phyloP scores from a whole-genome alignment of 1,140 invertebrate species.

The Zaprionus taronus region DNA sequence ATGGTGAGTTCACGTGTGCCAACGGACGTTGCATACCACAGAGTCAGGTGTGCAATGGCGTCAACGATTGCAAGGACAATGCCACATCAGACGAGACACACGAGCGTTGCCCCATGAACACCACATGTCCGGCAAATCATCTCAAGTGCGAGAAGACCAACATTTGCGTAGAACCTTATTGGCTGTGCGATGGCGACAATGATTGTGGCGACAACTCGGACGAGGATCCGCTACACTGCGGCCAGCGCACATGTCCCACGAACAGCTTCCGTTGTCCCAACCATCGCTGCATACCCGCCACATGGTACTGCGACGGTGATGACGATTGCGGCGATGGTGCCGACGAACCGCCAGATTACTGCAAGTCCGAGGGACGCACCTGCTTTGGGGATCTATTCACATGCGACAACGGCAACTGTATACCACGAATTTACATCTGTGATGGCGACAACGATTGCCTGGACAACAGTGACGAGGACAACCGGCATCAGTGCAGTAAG shows the following conservation, averaged over 20 bases:
- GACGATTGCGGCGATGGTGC: slow-evolving; percentile 94
- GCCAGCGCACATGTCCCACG: slow-evolving; percentile 93
- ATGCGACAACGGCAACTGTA: slow-evolving; percentile 98
- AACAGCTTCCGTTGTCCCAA: slow-evolving; percentile 96
- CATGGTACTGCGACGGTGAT: slow-evolving; percentile 95
- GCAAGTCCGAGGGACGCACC: slow-evolving; percentile 96
- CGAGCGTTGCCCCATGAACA: slow-evolving; percentile 93
- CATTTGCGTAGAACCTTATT: slow-evolving; percentile 97
- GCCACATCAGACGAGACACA: slow-evolving; percentile 95
- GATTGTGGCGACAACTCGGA: slow-evolving; percentile 98
- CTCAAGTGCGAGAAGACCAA: slow-evolving; percentile 97
- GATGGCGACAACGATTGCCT: slow-evolving; percentile 95
- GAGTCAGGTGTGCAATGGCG: slow-evolving; percentile 95
- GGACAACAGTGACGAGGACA: slow-evolving; percentile 96
- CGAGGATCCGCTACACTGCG: slow-evolving; percentile 95
- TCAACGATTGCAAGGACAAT: slow-evolving; percentile 97
- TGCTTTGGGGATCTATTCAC: slow-evolving; percentile 98
- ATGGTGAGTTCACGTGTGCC: slow-evolving; percentile 96
- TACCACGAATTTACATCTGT: slow-evolving; percentile 98
- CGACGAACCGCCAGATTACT: slow-evolving; percentile 96
- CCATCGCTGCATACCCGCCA: slow-evolving; percentile 94
- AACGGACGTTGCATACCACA: slow-evolving; percentile 95
- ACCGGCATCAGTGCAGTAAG: slow-evolving; percentile 95
- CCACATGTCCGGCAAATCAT: slow-evolving; percentile 94
- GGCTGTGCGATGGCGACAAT: slow-evolving; percentile 97